Evolutionary conservation across 2,113 vertebrate genomes (phyloP).

Genomic region (Tragelaphus strepsiceros): DNA sequence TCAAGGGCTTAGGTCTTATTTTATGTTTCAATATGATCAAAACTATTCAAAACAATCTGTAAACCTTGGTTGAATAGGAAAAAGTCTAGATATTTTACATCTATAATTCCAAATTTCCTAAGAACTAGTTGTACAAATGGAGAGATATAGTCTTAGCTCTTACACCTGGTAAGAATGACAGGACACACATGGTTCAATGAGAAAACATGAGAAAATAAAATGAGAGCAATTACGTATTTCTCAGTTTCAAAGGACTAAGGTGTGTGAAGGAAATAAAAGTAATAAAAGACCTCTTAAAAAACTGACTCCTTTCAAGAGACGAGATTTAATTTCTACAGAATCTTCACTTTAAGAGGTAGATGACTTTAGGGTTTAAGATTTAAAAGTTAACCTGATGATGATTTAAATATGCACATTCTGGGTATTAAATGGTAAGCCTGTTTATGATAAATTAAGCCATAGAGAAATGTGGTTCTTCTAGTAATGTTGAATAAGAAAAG

Average conservation of each 20-base stretch:
- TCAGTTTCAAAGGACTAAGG: not conserved
- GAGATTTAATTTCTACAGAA: not conserved
- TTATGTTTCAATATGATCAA: not conserved
- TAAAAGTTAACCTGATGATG: not conserved
- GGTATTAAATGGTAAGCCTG: not conserved
- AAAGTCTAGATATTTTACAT: not conserved
- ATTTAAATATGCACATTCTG: not conserved
- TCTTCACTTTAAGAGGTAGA: not conserved
- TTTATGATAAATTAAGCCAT: not conserved
- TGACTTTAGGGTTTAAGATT: not conserved
- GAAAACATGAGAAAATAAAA: not conserved
- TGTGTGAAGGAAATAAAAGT: not conserved
- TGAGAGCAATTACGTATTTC: not conserved
- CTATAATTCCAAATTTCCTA: not conserved
- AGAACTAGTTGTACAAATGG: not conserved
- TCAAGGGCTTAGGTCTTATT: not conserved
- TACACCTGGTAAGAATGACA: rapidly evolving
- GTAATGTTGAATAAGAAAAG: not conserved
- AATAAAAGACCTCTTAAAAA: not conserved
- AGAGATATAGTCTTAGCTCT: not conserved
- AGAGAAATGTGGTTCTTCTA: not conserved
- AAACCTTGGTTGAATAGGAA: not conserved
- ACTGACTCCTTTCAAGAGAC: not conserved
- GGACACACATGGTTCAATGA: not conserved
- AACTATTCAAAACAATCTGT: not conserved